phyloP scores from a whole-genome alignment of 2,113 vertebrate genomes.

The Romanogobio albipinnatus region DNA sequence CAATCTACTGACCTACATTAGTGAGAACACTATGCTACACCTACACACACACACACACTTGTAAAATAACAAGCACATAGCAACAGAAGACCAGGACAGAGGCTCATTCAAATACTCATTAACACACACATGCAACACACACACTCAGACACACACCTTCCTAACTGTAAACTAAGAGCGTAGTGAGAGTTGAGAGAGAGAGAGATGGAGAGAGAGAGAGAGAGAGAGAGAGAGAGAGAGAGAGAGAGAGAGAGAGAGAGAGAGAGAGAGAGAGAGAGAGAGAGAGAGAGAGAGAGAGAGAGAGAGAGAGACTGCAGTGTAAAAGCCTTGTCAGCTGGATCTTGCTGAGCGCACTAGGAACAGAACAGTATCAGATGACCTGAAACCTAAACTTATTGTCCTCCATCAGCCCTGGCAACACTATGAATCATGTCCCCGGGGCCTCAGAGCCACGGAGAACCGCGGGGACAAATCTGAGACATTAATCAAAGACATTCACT shows the following conservation, averaged over 20 bases:
- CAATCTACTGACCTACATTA: slow-evolving; percentile 52
- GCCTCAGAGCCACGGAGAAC: slow-evolving; percentile 39
- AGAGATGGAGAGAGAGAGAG: slow-evolving; percentile 10
- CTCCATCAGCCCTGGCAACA: slow-evolving; percentile 66
- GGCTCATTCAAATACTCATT: slow-evolving; percentile 31
- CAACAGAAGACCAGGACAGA: slow-evolving; percentile 32
- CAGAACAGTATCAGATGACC: slow-evolving; percentile 69
- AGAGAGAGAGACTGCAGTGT: slow-evolving; percentile 39
- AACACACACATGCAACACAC: slow-evolving; percentile 22
- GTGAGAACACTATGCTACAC: slow-evolving; percentile 36
- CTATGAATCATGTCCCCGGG: slow-evolving; percentile 54
- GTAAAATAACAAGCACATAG: slow-evolving; percentile 39
- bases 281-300: not conserved
- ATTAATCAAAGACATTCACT: slow-evolving; percentile 40
- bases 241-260: slow-evolving; percentile 12
- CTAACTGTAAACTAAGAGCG: slow-evolving; percentile 29
- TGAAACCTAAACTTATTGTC: slow-evolving; percentile 70
- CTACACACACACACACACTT: slow-evolving; percentile 8
- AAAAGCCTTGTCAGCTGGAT: slow-evolving; percentile 71
- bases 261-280: no score
- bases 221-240: slow-evolving; percentile 5
- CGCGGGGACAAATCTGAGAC: slow-evolving; percentile 39
- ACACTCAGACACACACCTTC: slow-evolving; percentile 33
- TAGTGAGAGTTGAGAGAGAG: slow-evolving; percentile 25
- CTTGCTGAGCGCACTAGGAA: slow-evolving; percentile 71